These are phyloP conservation scores for Gnatocerus cornutus DNA, from an alignment of 2,888 invertebrate species.

Conservation along the genomic window DNA sequence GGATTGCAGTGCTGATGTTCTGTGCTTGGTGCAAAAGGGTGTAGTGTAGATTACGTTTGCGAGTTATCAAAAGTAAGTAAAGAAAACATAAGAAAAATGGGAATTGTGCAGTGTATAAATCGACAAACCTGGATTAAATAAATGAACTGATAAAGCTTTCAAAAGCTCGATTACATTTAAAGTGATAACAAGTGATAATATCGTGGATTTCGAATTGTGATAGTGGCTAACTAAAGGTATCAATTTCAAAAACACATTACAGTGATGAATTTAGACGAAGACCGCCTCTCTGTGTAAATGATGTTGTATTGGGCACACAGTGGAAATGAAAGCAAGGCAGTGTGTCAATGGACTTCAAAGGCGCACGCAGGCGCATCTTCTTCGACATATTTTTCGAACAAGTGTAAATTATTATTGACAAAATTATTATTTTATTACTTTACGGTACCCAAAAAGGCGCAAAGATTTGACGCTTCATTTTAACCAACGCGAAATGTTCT, in stretches of 20 bases:
- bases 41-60: conserved; percentile 29
- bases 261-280: conserved; percentile 13
- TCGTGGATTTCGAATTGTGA: conserved; percentile 4
- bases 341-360: conserved; percentile 71
- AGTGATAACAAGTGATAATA: conserved; percentile 4
- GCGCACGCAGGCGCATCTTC: conserved; percentile 61
- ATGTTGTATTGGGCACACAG: conserved; percentile 70
- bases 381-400: conserved; percentile 58
- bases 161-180: neutral
- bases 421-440: conserved; percentile 41
- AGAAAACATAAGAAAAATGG: conserved; percentile 1
- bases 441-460: conserved; percentile 1
- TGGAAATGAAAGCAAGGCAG: conserved; percentile 73
- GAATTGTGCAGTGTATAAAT: conserved; percentile 31
- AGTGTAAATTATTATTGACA: conserved; percentile 58
- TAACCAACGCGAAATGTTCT: too few relatives aligned
- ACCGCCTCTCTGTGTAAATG: conserved; percentile 65
- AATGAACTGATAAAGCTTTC: too few relatives aligned
- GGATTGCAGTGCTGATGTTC: conserved; percentile 49
- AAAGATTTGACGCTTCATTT: neutral
- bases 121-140: conserved; percentile 1
- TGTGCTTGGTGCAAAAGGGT: conserved; percentile 50
- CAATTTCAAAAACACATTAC: conserved; percentile 22
- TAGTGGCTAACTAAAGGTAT: conserved; percentile 15
- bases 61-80: conserved; percentile 51